Evolutionary conservation across 1,140 invertebrate species (phyloP), one percentile per base, ranked within the genome.

Genomic region (Probaryconus sp.): DNA sequence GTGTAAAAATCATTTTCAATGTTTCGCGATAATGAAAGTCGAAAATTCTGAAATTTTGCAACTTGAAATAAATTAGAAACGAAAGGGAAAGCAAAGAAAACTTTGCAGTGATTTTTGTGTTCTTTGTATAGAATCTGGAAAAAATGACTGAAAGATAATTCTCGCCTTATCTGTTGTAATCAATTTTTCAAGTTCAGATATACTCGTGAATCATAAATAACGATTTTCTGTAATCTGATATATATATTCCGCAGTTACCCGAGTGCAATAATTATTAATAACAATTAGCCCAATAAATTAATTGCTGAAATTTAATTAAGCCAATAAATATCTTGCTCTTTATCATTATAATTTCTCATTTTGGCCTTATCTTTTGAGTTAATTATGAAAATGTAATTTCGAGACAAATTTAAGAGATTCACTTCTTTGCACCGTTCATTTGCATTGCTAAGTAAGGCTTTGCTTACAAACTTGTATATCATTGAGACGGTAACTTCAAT

Each of bases 341-440:
- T 55, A 38, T 56, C 50, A 11, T 13, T 31, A 13, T 11, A 18
- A 24, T n/a, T n/a, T n/a, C n/a, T n/a, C n/a, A 11, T 1, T 35
- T 18, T 3, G 17, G 18, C 10, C 30, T 14, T 16, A 5, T 24
- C 43, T 18, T 51, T 45, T 50, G 26, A 17, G 35, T 61, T 42
- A 53, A 69, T 69, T 69, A 61, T 33, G 65, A 60, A 61, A 69
- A 21, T 37, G 55, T 48, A 69, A 55, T 69, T 47, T 61, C 48
- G 21, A 47, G 28, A 14, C 40, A 33, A 69, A 69, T 69, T 69
- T 55, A 60, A 60, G 37, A 47, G 55, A 2, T 21, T 14, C 9
- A 30, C 47, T 48, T 40, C 37, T 47, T 17, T 21, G 16, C 16
- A 7, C 33, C 18, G 28, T 30, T 71, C 67, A 71, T 71, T 71